A percentile compares a stretch with the other conserved stretches of the same genome.
These are phyloP conservation scores for Oreotrochilus melanogaster DNA, from an alignment of 2,113 vertebrate genomes.

Conservation along the genomic window DNA sequence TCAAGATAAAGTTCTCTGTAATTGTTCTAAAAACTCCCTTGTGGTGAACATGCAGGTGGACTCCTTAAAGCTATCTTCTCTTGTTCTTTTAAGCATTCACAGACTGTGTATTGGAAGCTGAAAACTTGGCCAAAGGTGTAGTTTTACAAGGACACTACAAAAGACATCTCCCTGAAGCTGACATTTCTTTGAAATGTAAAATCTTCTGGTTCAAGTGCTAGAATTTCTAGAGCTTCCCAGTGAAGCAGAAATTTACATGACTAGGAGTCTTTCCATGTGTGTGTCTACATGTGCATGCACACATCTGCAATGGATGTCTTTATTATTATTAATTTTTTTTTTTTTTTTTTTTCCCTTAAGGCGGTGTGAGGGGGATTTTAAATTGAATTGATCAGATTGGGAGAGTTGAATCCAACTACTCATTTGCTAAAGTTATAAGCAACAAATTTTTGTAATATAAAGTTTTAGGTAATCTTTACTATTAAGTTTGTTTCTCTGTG, in stretches of 20 bases:
- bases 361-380: neutral
- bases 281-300: neutral
- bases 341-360: too few species aligned
- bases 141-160: constrained; percentile 1
- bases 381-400: neutral
- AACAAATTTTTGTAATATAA: neutral
- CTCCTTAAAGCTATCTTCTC: neutral
- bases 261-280: neutral
- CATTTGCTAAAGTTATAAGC: neutral
- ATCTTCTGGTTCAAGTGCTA: neutral
- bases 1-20: neutral
- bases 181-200: constrained; percentile 8
- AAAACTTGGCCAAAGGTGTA: neutral
- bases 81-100: neutral
- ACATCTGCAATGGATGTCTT: neutral
- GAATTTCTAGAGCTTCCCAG: neutral
- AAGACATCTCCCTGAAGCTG: neutral
- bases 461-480: neutral
- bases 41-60: neutral
- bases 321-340: neutral
- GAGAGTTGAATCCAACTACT: neutral
- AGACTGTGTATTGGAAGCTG: neutral
- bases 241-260: neutral
- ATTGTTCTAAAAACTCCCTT: neutral
- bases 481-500: neutral